Evolutionary conservation across 2,113 vertebrate genomes (phyloP), one percentile per base, ranked within the genome.

Genomic region (Siphamia tubifer): DNA sequence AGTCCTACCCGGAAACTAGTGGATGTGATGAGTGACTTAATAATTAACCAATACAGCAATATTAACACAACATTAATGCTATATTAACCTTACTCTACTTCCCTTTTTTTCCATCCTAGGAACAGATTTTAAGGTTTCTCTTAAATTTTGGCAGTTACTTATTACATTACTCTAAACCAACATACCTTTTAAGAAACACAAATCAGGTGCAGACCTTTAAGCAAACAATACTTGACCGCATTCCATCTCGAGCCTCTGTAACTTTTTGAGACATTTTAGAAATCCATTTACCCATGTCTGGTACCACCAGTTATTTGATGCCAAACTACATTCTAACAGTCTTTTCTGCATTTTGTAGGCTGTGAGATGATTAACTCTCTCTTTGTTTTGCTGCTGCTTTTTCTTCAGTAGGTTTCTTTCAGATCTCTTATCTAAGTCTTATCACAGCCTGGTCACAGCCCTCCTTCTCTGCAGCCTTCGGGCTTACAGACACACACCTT

Each of bases 341-440:
- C 44, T 34, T n/a, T n/a, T 21, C 21, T 38, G 51, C 75, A 79
- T 81, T 83, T 71, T 81, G 79, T 65, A 67, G 66, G 74, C 79
- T 83, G 79, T 83, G 74, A 82, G 86, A 89, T 90, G 77, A 90
- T 90, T 90, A 90, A 90, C 89, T 78, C 82, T 67, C 72, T 54
- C 83, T 88, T 87, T 87, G 82, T 90, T 74, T 82, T 49, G 68
- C 77, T 63, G 57, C 81, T 81, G 72, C 82, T 74, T 88, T 87
- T 86, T 81, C 77, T 71, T 64, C 64, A 66, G 67, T 12, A 69
- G 45, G 68, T 86, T 87, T 87, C 69, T 87, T 58, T 87, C 42
- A 88, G 85, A 82, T 89, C 76, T 82, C 84, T 89, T 87, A 89
- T 91, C 87, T 75, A 10, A 58, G 44, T 76, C 86, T 89, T 91